phyloP scores from a whole-genome alignment of 2,888 invertebrate species.

The Tortrix viridana region DNA sequence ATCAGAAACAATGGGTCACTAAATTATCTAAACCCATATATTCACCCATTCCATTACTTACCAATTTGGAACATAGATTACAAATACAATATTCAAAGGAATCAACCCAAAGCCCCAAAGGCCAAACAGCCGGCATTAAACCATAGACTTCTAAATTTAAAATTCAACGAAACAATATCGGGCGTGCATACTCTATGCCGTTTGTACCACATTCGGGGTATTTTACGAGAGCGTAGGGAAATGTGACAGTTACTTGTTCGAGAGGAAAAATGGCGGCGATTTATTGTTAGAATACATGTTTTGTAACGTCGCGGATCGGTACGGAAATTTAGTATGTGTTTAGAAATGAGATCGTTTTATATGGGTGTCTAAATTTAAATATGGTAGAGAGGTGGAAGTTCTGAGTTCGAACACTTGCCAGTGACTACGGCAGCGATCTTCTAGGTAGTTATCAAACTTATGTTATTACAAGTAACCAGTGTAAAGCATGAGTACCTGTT shows the following conservation, averaged over 20 bases:
- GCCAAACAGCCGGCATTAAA: constrained; percentile 6
- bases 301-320: constrained; percentile 14
- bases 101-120: not conserved
- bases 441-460: too few relatives aligned
- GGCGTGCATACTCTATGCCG: constrained; percentile 33
- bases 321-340: constrained; percentile 11
- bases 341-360: not conserved
- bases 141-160: constrained; percentile 34
- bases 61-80: not conserved
- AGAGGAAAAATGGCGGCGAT: constrained; percentile 33
- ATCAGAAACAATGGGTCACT: too few relatives aligned
- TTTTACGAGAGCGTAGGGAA: constrained; percentile 35
- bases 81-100: not conserved
- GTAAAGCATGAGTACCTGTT: too few relatives aligned
- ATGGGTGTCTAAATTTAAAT: not conserved
- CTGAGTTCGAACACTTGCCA: too few relatives aligned
- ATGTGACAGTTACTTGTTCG: constrained; percentile 36
- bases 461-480: too few relatives aligned
- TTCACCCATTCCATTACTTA: too few relatives aligned
- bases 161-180: constrained; percentile 39
- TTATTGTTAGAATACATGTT: constrained; percentile 30
- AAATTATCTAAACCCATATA: too few relatives aligned
- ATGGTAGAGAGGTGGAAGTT: too few relatives aligned
- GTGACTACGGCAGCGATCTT: too few relatives aligned
- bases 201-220: constrained; percentile 30